These are phyloP conservation scores for Aix galericulata DNA, from an alignment of 2,113 vertebrate species.

Conservation along the genomic window DNA sequence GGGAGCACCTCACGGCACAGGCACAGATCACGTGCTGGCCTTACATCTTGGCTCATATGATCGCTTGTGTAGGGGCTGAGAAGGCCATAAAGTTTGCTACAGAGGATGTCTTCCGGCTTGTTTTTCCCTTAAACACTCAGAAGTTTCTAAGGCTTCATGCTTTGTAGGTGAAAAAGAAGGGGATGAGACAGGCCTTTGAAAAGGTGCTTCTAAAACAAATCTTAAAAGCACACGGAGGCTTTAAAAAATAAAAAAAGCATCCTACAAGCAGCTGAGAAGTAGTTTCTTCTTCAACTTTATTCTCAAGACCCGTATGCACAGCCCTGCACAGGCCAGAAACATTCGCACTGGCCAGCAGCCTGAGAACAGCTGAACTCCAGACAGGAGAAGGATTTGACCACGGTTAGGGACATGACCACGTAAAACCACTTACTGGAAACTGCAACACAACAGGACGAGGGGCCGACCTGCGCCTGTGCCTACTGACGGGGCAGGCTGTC, in stretches of 20 bases:
- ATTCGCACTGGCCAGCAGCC: not conserved
- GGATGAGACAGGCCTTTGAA: not conserved
- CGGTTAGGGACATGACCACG: not conserved
- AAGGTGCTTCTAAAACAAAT: not conserved
- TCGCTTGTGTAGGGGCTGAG: not conserved
- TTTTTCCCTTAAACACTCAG: not conserved
- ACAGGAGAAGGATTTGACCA: not conserved
- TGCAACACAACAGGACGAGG: not conserved
- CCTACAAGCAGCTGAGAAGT: not conserved
- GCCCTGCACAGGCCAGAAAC: not conserved
- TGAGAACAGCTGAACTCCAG: not conserved
- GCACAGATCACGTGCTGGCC: not conserved
- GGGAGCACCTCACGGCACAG: not conserved
- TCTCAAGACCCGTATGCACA: not conserved
- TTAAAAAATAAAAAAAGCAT: not conserved
- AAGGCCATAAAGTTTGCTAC: not conserved
- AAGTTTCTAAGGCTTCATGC: not conserved
- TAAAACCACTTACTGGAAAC: not conserved
- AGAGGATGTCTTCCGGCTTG: not conserved
- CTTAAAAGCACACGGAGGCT: not conserved
- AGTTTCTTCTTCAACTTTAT: not conserved
- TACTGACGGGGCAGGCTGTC: not conserved
- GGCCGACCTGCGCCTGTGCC: not conserved
- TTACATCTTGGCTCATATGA: not conserved
- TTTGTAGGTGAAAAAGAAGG: not conserved